Conservation (phyloP, 2,888 invertebrate species). For the Drosophila conformis region DNA sequence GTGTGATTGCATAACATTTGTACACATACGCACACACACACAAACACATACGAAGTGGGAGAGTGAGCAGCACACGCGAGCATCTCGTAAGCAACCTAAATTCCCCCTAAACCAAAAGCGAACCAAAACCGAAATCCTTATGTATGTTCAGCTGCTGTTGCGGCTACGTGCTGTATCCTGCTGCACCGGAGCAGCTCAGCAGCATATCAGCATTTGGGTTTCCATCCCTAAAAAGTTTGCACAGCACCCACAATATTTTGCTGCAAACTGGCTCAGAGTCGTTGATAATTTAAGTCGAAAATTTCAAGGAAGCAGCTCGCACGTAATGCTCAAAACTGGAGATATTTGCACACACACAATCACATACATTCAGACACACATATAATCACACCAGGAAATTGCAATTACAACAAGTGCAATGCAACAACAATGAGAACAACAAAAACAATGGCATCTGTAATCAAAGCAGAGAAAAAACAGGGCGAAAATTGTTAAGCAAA, state of each 20-base stretch:
- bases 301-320: slow-evolving; percentile 66
- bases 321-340: slow-evolving; percentile 67
- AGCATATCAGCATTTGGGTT: slow-evolving; percentile 4
- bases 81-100: slow-evolving; percentile 37
- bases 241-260: slow-evolving; percentile 63
- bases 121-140: slow-evolving; percentile 74
- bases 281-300: slow-evolving; percentile 80
- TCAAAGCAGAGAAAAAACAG: slow-evolving; percentile 59
- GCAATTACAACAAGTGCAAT: slow-evolving; percentile 74
- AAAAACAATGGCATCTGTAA: slow-evolving; percentile 55
- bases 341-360: slow-evolving; percentile 36
- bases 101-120: slow-evolving; percentile 55
- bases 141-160: slow-evolving; percentile 70
- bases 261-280: slow-evolving; percentile 56
- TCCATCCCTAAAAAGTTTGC: slow-evolving; percentile 61
- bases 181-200: not conserved
- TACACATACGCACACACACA: slow-evolving; percentile 30
- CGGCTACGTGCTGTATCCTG: slow-evolving; percentile 67
- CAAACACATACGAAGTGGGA: not conserved
- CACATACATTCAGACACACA: slow-evolving; percentile 1
- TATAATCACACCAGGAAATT: slow-evolving; percentile 54
- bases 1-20: slow-evolving; percentile 77
- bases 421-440: slow-evolving; percentile 32
- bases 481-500: slow-evolving; percentile 46
- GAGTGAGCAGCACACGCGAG: slow-evolving; percentile 4